Evolutionary conservation across 2,888 invertebrate genomes (phyloP).

Genomic region (Brachypterus glaber): DNA sequence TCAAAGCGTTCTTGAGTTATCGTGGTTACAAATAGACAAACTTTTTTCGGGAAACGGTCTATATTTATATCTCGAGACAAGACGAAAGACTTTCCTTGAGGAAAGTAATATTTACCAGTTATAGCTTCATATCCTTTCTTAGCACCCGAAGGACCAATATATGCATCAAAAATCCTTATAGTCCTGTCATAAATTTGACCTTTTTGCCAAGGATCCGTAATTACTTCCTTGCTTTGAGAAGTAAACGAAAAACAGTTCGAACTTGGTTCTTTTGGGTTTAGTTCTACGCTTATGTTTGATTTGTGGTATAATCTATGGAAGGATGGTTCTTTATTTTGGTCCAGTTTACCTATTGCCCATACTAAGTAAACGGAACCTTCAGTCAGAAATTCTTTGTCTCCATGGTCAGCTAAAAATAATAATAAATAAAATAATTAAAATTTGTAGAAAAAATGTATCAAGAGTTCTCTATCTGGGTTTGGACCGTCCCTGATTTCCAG

Average conservation of each 20-base stretch:
- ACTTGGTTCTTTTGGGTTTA: constrained; percentile 53
- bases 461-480: too few relatives aligned
- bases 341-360: constrained; percentile 78
- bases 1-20: too few relatives aligned
- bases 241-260: constrained; percentile 71
- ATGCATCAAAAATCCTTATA: constrained; percentile 68
- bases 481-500: too few relatives aligned
- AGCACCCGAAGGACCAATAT: constrained; percentile 78
- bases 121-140: constrained; percentile 66
- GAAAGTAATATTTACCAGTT: constrained; percentile 43
- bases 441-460: too few relatives aligned
- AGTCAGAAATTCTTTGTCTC: constrained; percentile 63
- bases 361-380: constrained; percentile 54
- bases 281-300: constrained; percentile 55
- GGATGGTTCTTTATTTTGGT: constrained; percentile 66
- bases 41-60: too few relatives aligned
- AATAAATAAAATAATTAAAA: not conserved
- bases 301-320: constrained; percentile 76
- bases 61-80: too few relatives aligned
- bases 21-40: too few relatives aligned
- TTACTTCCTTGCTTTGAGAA: constrained; percentile 33
- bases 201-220: constrained; percentile 48
- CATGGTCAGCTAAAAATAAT: constrained; percentile 54
- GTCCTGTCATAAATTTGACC: constrained; percentile 57
- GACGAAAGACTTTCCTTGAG: too few relatives aligned